phyloP scores from a whole-genome alignment of 2,888 invertebrate genomes.

The Flexamia atlantica region DNA sequence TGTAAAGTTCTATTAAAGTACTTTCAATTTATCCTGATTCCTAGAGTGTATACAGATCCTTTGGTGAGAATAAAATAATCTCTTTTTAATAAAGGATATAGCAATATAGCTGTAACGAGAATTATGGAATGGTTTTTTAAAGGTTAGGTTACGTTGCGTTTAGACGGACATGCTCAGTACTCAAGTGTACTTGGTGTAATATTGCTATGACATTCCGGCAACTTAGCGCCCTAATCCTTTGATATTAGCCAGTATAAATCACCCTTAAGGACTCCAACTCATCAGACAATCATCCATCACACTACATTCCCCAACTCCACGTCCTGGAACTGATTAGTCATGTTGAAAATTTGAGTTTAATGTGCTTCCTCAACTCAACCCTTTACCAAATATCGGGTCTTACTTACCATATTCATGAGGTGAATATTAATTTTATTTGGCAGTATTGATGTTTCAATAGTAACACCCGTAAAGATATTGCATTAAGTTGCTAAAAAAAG shows the following conservation, averaged over 20 bases:
- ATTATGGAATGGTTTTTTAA: no score
- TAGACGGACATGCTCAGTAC: background rate
- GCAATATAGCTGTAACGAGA: no score
- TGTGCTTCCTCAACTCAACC: background rate
- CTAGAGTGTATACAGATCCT: no score
- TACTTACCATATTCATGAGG: slow-evolving; percentile 8
- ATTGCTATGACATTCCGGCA: background rate
- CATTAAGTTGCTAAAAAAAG: no score
- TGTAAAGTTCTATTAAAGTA: no score
- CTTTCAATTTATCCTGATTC: no score
- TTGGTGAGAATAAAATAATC: no score
- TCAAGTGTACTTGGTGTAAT: background rate
- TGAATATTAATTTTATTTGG: slow-evolving; percentile 4
- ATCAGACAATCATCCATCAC: slow-evolving; percentile 9
- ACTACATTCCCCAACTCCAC: background rate
- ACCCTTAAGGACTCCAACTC: background rate
- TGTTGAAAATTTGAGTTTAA: slow-evolving; percentile 24
- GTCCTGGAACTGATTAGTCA: slow-evolving; percentile 17
- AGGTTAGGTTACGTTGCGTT: no score
- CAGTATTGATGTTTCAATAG: background rate
- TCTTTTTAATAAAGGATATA: no score
- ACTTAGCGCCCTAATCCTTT: slow-evolving; percentile 13
- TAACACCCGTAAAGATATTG: no score
- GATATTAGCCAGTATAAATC: slow-evolving; percentile 24
- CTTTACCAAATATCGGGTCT: slow-evolving; percentile 14